These are phyloP conservation scores for Champsocephalus esox DNA, from an alignment of 2,797 vertebrate genomes.

Conservation along the genomic window DNA sequence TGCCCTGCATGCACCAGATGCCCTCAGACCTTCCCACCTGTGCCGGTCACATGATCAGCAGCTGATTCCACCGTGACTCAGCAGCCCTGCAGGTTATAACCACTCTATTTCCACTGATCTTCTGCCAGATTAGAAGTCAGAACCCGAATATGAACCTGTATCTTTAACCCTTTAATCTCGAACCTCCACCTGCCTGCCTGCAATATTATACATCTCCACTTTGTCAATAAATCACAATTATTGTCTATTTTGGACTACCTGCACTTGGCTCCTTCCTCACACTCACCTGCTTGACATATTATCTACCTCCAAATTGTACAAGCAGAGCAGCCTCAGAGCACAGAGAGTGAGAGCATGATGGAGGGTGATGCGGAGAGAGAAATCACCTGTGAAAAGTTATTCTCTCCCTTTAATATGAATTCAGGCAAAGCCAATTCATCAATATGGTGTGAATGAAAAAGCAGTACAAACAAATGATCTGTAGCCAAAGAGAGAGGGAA, in stretches of 20 bases:
- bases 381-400: slow-evolving; percentile 28
- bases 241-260: no score
- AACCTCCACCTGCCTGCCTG: background rate
- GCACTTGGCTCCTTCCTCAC: background rate
- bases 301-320: slow-evolving; percentile 53
- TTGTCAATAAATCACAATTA: background rate
- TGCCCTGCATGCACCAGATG: background rate
- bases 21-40: background rate
- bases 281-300: slow-evolving; percentile 12
- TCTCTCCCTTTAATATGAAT: slow-evolving; percentile 36
- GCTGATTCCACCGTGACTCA: no score
- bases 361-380: slow-evolving; percentile 25
- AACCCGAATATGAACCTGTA: background rate
- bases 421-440: slow-evolving; percentile 41
- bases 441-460: slow-evolving; percentile 34
- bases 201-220: background rate
- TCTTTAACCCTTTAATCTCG: background rate
- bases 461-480: slow-evolving; percentile 24
- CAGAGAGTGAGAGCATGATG: slow-evolving; percentile 27
- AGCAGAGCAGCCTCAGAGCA: slow-evolving; percentile 33
- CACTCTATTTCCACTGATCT: background rate
- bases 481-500: background rate
- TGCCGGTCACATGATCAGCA: background rate
- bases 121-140: background rate
- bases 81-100: background rate